A percentile compares a stretch with the other conserved stretches of the same genome.
phyloP scores from a whole-genome alignment of 35 echinoderm and acorn worm genomes.

The Apostichopus californicus region DNA sequence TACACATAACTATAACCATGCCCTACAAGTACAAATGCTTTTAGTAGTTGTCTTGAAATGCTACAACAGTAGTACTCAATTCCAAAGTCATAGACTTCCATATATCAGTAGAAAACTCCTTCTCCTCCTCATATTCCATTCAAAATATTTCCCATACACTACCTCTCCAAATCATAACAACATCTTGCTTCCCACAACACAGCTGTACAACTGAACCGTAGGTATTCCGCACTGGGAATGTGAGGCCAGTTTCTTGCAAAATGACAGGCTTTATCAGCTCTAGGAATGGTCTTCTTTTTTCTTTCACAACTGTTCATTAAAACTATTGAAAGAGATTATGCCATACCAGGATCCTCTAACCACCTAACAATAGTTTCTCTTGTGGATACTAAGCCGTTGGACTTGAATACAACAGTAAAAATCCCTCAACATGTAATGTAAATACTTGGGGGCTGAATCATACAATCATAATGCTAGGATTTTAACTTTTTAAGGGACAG shows the following conservation, averaged over 20 bases:
- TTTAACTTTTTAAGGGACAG: not conserved
- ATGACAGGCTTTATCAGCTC: not conserved
- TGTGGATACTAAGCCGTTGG: not conserved
- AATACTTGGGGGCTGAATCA: conserved; percentile 44
- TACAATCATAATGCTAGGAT: not conserved
- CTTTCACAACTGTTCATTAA: not conserved
- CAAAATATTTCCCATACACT: not conserved
- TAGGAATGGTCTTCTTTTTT: not conserved
- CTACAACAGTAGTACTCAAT: too few species aligned
- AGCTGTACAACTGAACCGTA: not conserved
- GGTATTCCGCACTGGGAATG: not conserved
- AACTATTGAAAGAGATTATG: not conserved
- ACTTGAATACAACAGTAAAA: not conserved
- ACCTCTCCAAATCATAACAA: not conserved
- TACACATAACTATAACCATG: too few species aligned
- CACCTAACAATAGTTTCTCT: conserved; percentile 24
- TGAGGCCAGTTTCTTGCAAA: not conserved
- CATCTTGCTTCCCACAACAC: not conserved
- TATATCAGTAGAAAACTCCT: too few species aligned
- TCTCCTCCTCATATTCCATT: not conserved
- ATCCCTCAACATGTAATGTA: not conserved
- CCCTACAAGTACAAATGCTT: too few species aligned
- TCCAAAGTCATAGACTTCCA: too few species aligned
- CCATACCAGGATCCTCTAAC: not conserved
- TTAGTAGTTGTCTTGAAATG: too few species aligned